Evolutionary conservation across 2,888 invertebrate species (phyloP), one percentile per base, ranked within the genome.

Genomic region (Cryptophagus acutangulus): DNA sequence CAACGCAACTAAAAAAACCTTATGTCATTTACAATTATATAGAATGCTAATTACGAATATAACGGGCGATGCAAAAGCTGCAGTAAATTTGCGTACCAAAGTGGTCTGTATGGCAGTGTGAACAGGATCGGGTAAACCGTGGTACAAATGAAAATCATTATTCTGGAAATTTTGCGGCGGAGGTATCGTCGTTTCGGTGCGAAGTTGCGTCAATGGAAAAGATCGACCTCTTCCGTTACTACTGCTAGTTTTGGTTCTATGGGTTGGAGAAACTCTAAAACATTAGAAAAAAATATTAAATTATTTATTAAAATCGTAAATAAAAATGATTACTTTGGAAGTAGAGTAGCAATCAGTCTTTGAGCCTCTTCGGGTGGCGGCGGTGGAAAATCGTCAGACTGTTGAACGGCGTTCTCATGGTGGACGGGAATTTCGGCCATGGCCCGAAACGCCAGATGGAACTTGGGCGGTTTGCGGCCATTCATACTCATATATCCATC

Each of bases 401-500:
- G 56, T 5, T 52, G 55, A 13, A 58, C 52, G 4, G 63, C 70
- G 72, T 24, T 25, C 58, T 72, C 73, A 58, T 71, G 73, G 43
- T 72, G 72, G 54, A 71, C 70, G 43, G 72, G 71, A 8, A 40
- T 35, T 66, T 78, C 79, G 47, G 76, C 77, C 28, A 69, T 66
- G 60, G 77, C 82, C 72, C 75, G 81, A 73, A 78, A 83, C 66
- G 77, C 78, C 67, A 84, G 71, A 65, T 81, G 79, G 71, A 83
- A 82, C 71, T 82, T 83, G 55, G 83, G 79, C 26, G 26, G 10
- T 69, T 82, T 82, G 67, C 87, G 79, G 57, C 88, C 88, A 79
- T 88, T 89, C 79, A 88, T 86, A 73, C 88, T 88, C 87, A 88
- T 88, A 73, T 89, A 88, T 69, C 88, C 88, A 78, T 89, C 88